Evolutionary conservation across 2,797 vertebrate species (phyloP), one percentile per base, ranked within the genome.

Genomic region (Cyclura pinguis): DNA sequence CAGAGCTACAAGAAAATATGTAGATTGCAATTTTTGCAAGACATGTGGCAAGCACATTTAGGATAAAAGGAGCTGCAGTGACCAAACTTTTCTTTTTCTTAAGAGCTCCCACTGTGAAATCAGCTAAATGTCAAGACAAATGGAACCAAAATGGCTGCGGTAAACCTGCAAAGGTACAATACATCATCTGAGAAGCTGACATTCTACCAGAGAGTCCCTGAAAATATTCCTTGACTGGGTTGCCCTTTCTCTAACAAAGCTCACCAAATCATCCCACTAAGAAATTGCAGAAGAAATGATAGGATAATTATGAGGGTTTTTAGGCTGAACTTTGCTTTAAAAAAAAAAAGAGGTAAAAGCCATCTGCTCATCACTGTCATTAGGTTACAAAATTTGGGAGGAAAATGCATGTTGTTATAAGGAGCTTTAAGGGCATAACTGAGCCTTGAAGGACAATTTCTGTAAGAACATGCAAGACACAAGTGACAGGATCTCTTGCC

Each of bases 391-490:
- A 52, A 1, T 87, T 89, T 92, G 81, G 89, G 87, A 84, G 78
- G 90, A 95, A 96, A 96, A 94, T 91, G 83, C 90, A 84, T 89
- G 88, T 89, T 91, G 92, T 92, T 95, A 96, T 93, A 92, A 92
- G 89, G 86, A 92, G 78, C 9, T 87, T 89, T 72, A 69, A 69
- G 88, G 50, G 38, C 82, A 90, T 76, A 93, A 93, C 80, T 89
- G 67, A 67, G 18, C 32, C 42, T 90, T 90, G 81, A 93, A 94
- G 59, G 77, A 81, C 27, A 74, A 89, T 91, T 93, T 92, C 88
- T 91, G 59, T 62, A 90, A 22, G 57, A n/a, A 20, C 32, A 32
- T 52, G 67, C 59, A 67, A 55, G 81, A 77, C 72, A 90, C 87
- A 77, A 89, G 50, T 86, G 88, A 89, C 7, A 92, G 42, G 32